Base-by-base conservation (phyloP, 2,888 invertebrate genomes). In the Drosophila prostipennis region DNA sequence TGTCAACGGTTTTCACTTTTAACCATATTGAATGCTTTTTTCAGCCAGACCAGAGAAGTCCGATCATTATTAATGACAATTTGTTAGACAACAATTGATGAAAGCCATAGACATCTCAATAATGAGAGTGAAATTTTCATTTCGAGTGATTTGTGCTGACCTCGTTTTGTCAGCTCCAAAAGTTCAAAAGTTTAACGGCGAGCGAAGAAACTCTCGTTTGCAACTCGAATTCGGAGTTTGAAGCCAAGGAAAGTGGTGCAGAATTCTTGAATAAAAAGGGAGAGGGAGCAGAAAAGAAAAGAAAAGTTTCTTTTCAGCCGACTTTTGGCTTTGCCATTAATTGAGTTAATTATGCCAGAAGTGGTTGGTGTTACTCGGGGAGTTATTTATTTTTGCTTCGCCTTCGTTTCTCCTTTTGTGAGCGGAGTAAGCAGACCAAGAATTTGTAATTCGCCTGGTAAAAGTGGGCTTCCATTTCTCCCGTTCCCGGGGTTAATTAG, bases 1-100 rank as follows among this genome's bases (percentile, higher is more conserved):
- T 86, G 87, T 80, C 84, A 81, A 83, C 76, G 61, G 79, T 73
- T 83, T 83, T 83, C 83, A 83, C 83, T 83, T 83, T 85, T 80
- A 70, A 48, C 68, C 60, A 74, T 77, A 60, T 77, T 64, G 59
- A 71, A 36, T 52, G 40, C 13, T 6, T 67, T 48, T 52, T 51
- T 49, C 29, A 45, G 40, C 36, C 11, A 36, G 42, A 37, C 13
- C 23, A 26, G 32, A 45, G 57, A 34, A 26, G 40, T 3, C 42
- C 42, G 61, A 42, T 29, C 65, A 63, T 61, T 67, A 77, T 67
- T 79, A 71, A 72, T 71, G 54, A 72, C 63, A 71, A 70, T 68
- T 69, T 69, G 68, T 57, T 69, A 39, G 55, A 54, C 67, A 67
- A 70, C 69, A 79, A 79, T 82, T 83, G 78, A 69, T 63, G 77